A percentile compares a stretch with the other conserved stretches of the same genome.
Conservation (phyloP, 2,797 vertebrate genomes). For the Gambelia wislizenii region DNA sequence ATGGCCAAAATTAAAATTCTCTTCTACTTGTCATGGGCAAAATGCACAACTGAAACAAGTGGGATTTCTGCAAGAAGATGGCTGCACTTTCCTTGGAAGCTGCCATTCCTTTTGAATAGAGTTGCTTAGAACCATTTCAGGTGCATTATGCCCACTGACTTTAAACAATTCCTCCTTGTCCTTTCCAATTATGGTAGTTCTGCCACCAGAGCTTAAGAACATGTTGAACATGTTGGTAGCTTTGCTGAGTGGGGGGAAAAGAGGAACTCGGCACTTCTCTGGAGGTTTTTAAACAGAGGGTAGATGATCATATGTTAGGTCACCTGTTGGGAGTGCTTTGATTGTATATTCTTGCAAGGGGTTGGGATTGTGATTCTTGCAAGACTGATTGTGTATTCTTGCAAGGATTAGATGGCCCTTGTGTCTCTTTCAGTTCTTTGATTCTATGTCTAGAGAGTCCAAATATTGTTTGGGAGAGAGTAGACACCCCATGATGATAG, state of each 20-base stretch:
- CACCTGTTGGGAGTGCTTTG: too few relatives aligned
- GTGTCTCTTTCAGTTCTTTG: too few relatives aligned
- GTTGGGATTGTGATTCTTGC: too few relatives aligned
- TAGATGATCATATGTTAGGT: too few relatives aligned
- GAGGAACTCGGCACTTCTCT: too few relatives aligned
- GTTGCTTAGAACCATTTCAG: not conserved
- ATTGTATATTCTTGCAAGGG: too few relatives aligned
- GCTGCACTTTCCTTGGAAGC: not conserved
- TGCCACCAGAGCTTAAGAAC: not conserved
- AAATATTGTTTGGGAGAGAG: not conserved
- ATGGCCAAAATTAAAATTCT: not conserved
- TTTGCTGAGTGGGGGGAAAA: not conserved
- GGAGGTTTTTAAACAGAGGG: too few relatives aligned
- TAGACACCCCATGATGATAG: conserved; percentile 2
- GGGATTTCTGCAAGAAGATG: not conserved
- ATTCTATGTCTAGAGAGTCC: not conserved
- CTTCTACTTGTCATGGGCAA: not conserved
- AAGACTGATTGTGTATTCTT: too few relatives aligned
- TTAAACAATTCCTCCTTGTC: not conserved
- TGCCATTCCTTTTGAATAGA: not conserved
- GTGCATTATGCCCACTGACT: not conserved
- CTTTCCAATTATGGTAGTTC: not conserved
- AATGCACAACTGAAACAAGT: not conserved
- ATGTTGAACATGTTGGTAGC: conserved; percentile 1
- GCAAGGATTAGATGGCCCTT: too few relatives aligned